Percentiles rank a stretch among this genome's conserved stretches.
Evolutionary conservation across 2,797 vertebrate species (phyloP).

Genomic region (Notolepis coatsorum): DNA sequence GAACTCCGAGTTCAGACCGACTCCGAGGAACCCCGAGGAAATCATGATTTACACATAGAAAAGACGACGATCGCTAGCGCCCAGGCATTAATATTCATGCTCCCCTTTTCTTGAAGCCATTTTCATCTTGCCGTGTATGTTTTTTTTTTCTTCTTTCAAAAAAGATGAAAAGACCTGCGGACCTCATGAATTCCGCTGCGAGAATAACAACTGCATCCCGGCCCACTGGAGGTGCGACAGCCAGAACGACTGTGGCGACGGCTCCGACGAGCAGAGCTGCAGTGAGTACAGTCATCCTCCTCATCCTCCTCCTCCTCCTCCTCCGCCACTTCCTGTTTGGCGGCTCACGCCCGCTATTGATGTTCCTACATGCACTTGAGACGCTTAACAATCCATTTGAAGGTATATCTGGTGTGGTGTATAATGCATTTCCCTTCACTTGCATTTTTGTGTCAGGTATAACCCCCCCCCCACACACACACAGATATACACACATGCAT

Average conservation of each 20-base stretch:
- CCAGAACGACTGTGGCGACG: slow-evolving; percentile 98
- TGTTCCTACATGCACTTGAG: slow-evolving; percentile 17
- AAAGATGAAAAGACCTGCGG: slow-evolving; percentile 99
- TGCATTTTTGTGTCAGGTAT: not conserved
- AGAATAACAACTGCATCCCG: slow-evolving; percentile 99
- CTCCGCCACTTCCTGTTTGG: slow-evolving; percentile 46
- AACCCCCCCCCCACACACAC: not conserved
- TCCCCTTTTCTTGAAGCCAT: slow-evolving; percentile 82
- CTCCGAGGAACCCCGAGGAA: slow-evolving; percentile 78
- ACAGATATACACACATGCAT: slow-evolving; percentile 1
- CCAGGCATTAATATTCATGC: slow-evolving; percentile 84
- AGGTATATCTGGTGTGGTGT: slow-evolving; percentile 32
- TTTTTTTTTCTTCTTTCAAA: slow-evolving; percentile 79
- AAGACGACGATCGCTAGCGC: slow-evolving; percentile 64
- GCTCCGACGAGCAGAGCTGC: slow-evolving; percentile 97
- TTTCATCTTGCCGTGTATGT: slow-evolving; percentile 81
- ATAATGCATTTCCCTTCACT: slow-evolving; percentile 13
- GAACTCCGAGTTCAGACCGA: slow-evolving; percentile 77
- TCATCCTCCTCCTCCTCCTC: slow-evolving; percentile 32
- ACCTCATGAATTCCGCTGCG: slow-evolving; percentile 97
- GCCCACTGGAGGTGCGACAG: slow-evolving; percentile 99
- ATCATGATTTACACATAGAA: slow-evolving; percentile 70
- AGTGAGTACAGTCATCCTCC: slow-evolving; percentile 86
- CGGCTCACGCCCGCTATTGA: slow-evolving; percentile 33
- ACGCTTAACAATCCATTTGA: slow-evolving; percentile 42